Evolutionary conservation across 2,888 invertebrate genomes (phyloP).

Genomic region (Diloba caeruleocephala): DNA sequence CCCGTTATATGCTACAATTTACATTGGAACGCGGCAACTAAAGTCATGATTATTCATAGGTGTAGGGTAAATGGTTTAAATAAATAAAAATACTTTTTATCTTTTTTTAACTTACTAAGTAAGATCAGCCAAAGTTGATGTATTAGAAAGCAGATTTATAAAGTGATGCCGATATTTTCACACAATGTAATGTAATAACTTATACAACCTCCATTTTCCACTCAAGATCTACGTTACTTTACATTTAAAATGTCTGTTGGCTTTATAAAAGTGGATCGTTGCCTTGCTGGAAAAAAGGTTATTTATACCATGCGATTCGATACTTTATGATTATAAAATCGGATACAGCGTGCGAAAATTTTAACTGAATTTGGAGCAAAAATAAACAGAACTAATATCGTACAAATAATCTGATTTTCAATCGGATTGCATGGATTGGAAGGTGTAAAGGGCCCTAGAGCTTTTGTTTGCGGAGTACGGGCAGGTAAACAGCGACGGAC

Average conservation of each 20-base stretch:
- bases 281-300: conserved; percentile 11
- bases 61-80: no score
- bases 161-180: conserved; percentile 4
- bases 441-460: conserved; percentile 19
- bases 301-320: conserved; percentile 23
- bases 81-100: no score
- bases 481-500: conserved; percentile 73
- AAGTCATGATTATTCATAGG: no score
- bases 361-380: no score
- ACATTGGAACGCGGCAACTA: no score
- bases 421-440: conserved; percentile 6
- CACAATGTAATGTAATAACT: background rate
- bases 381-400: no score
- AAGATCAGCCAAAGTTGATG: conserved; percentile 29
- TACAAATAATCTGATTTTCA: background rate
- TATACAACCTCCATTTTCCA: conserved; percentile 7
- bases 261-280: conserved; percentile 36
- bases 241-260: conserved; percentile 14
- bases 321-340: background rate
- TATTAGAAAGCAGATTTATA: conserved; percentile 12
- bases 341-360: background rate
- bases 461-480: conserved; percentile 63
- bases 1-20: no score
- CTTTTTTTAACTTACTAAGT: no score
- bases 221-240: conserved; percentile 10